Percentiles rank a stretch among this genome's conserved stretches.
Evolutionary conservation across 2,797 vertebrate species (phyloP).

Genomic region (Parotocinclus haroldoi): DNA sequence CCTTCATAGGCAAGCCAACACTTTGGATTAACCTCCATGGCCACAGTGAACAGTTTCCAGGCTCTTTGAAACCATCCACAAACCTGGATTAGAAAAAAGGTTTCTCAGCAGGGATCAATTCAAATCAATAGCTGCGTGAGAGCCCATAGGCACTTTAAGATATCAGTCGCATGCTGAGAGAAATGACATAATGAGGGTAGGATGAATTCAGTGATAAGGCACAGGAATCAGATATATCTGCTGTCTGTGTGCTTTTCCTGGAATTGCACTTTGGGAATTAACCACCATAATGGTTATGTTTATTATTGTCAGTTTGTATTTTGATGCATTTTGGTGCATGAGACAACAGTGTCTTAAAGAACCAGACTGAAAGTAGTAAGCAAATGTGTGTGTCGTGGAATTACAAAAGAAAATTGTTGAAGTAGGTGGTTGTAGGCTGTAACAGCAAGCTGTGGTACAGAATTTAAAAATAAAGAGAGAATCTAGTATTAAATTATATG

Average conservation of each 20-base stretch:
- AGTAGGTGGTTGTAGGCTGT: too few species aligned
- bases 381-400: too few species aligned
- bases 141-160: constrained; percentile 24
- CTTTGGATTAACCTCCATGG: constrained; percentile 61
- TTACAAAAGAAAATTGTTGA: too few species aligned
- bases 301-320: too few species aligned
- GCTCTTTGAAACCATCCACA: constrained; percentile 72
- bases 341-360: too few species aligned
- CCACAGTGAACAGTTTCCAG: constrained; percentile 74
- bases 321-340: too few species aligned
- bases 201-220: constrained; percentile 22
- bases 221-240: constrained; percentile 19
- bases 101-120: constrained; percentile 27
- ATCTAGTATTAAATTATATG: too few species aligned
- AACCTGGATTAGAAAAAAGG: constrained; percentile 53
- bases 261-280: not conserved
- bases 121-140: constrained; percentile 36
- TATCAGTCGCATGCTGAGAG: constrained; percentile 4
- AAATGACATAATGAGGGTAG: constrained; percentile 25
- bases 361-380: too few species aligned
- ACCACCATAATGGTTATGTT: too few species aligned
- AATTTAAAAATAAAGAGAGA: too few species aligned
- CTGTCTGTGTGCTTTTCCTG: not conserved
- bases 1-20: constrained; percentile 68
- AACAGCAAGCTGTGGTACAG: too few species aligned